A percentile compares a stretch with the other conserved stretches of the same genome.
Evolutionary conservation across 37 sponge, comb jelly and placozoan species (phyloP).

Genomic region (Spongia lamella): DNA sequence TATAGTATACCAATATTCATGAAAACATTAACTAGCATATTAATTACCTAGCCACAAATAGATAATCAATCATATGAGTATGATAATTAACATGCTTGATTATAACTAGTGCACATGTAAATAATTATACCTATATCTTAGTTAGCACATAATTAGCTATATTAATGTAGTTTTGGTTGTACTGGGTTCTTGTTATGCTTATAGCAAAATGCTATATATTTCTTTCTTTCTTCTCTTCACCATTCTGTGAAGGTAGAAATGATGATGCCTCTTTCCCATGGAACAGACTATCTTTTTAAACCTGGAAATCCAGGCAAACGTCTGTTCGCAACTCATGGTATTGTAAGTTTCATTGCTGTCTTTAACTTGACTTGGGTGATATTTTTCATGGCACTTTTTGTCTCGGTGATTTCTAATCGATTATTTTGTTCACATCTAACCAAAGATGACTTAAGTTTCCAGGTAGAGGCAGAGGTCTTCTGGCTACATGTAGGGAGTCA

Average conservation of each 20-base stretch:
- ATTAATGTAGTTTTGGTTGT: too few species aligned
- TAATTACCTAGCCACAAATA: too few species aligned
- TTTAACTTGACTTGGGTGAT: slow-evolving; percentile 11
- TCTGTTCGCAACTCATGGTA: slow-evolving; percentile 37
- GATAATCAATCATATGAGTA: too few species aligned
- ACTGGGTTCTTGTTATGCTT: background rate
- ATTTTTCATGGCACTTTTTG: background rate
- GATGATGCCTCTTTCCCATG: slow-evolving; percentile 39
- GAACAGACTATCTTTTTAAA: slow-evolving; percentile 33
- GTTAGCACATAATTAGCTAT: too few species aligned
- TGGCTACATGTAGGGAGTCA: slow-evolving; percentile 15
- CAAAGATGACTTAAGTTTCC: background rate
- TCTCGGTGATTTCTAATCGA: slow-evolving; percentile 10
- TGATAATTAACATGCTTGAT: too few species aligned
- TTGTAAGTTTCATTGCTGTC: background rate
- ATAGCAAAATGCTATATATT: slow-evolving; percentile 8
- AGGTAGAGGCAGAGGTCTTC: slow-evolving; percentile 28
- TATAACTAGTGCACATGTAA: too few species aligned
- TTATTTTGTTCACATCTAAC: slow-evolving; percentile 3
- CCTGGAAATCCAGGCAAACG: slow-evolving; percentile 43
- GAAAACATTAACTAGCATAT: too few species aligned
- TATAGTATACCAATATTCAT: too few species aligned
- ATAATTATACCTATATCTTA: too few species aligned
- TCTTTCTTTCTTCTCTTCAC: slow-evolving; percentile 9
- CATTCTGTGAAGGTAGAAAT: slow-evolving; percentile 39